Conservation (phyloP, 1,140 invertebrate genomes). For the Glomeris maerens region DNA sequence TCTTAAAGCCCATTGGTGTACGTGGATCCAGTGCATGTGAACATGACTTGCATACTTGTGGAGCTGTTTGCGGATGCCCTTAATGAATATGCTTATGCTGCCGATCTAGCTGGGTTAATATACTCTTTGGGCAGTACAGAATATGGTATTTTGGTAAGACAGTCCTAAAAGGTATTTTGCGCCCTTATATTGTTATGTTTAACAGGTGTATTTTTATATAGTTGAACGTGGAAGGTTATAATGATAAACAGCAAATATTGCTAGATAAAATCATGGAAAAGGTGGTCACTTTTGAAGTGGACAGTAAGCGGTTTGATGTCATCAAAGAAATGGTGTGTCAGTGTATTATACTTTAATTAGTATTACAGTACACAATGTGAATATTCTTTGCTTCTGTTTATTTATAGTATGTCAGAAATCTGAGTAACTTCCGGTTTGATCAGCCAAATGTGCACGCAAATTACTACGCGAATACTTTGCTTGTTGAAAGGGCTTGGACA, state of each 20-base stretch:
- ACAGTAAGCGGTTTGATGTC: constrained; percentile 73
- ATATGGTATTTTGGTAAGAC: constrained; percentile 63
- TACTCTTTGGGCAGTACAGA: constrained; percentile 63
- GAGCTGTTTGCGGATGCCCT: constrained; percentile 64
- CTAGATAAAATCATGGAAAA: constrained; percentile 75
- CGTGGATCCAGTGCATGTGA: constrained; percentile 66
- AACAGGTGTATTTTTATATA: constrained; percentile 28
- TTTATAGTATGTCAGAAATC: constrained; percentile 48
- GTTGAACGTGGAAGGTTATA: constrained; percentile 75
- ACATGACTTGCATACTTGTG: constrained; percentile 69
- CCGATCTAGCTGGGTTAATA: constrained; percentile 70
- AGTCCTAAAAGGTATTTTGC: constrained; percentile 3
- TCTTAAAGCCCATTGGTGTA: constrained; percentile 63
- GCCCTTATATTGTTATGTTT: too few species aligned
- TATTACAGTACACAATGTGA: not conserved
- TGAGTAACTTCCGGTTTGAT: constrained; percentile 58
- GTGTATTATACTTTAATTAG: too few species aligned
- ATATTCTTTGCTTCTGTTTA: not conserved
- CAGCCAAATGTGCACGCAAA: constrained; percentile 88
- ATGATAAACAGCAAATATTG: constrained; percentile 74
- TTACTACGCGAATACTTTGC: constrained; percentile 68
- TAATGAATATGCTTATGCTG: constrained; percentile 84
- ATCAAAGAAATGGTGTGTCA: constrained; percentile 69
- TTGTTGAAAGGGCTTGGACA: constrained; percentile 74
- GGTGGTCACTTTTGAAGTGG: constrained; percentile 63